Conservation (phyloP, 1,140 invertebrate species). For the Campoletis sonorensis region DNA sequence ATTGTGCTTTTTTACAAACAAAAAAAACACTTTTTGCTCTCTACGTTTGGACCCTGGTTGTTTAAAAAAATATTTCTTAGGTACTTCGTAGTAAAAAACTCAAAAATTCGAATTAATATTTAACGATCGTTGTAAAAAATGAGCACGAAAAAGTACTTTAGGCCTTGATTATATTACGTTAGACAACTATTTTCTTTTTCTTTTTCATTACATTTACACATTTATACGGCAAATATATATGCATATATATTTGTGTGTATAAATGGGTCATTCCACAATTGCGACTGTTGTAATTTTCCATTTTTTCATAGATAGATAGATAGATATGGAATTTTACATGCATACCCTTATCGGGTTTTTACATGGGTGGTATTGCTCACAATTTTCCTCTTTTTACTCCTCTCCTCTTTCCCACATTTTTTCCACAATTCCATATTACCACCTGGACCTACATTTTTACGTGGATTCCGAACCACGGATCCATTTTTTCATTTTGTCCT, state of each 20-base stretch:
- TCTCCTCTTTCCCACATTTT: too few species aligned
- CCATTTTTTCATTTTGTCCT: too few species aligned
- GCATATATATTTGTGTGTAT: not conserved
- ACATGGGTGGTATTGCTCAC: too few species aligned
- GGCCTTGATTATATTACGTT: slow-evolving; percentile 29
- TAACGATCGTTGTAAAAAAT: slow-evolving; percentile 28
- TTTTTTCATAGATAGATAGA: too few species aligned
- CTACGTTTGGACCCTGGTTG: slow-evolving; percentile 17
- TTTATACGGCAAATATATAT: slow-evolving; percentile 34
- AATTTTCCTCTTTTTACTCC: too few species aligned
- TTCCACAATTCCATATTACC: too few species aligned
- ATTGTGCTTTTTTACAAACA: slow-evolving; percentile 17
- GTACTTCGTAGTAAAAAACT: not conserved
- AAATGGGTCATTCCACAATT: too few species aligned
- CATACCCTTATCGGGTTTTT: too few species aligned
- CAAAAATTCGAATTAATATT: slow-evolving; percentile 9
- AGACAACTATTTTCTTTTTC: slow-evolving; percentile 16
- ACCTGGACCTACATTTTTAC: too few species aligned
- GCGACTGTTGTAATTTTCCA: too few species aligned
- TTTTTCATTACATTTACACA: slow-evolving; percentile 29
- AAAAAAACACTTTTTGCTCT: not conserved
- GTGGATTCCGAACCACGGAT: too few species aligned
- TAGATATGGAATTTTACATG: too few species aligned
- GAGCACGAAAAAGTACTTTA: slow-evolving; percentile 36
- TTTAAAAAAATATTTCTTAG: not conserved